phyloP scores from a whole-genome alignment of 2,797 vertebrate species.

The Zalophus californianus region DNA sequence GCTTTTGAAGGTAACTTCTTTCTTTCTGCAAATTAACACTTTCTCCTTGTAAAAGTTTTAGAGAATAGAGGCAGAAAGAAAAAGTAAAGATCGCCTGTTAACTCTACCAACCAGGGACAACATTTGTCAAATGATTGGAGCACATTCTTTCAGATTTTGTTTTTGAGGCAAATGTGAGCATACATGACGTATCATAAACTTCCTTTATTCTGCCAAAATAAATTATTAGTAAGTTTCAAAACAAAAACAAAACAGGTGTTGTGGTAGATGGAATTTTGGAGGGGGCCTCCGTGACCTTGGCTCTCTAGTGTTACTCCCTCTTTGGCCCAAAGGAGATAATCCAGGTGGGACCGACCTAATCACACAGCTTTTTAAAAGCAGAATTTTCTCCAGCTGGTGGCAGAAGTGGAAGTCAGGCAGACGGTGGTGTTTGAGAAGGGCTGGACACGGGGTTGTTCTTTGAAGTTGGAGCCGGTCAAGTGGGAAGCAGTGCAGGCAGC shows the following conservation, averaged over 20 bases:
- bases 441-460: not conserved
- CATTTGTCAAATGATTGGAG: not conserved
- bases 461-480: not conserved
- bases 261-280: not conserved
- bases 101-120: not conserved
- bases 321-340: not conserved
- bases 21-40: conserved; percentile 60
- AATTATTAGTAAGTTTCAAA: not conserved
- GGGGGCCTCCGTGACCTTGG: not conserved
- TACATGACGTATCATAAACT: not conserved
- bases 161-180: not conserved
- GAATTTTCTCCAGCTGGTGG: not conserved
- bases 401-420: not conserved
- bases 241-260: not conserved
- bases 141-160: not conserved
- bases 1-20: conserved; percentile 67
- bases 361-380: not conserved
- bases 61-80: conserved; percentile 28
- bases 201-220: not conserved
- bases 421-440: not conserved
- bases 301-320: not conserved
- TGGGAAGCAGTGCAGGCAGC: not conserved
- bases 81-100: not conserved
- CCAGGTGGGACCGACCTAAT: not conserved
- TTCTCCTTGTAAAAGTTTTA: conserved; percentile 29